Base-by-base conservation (phyloP, 1,140 invertebrate species). In the Olivierus martensii region DNA sequence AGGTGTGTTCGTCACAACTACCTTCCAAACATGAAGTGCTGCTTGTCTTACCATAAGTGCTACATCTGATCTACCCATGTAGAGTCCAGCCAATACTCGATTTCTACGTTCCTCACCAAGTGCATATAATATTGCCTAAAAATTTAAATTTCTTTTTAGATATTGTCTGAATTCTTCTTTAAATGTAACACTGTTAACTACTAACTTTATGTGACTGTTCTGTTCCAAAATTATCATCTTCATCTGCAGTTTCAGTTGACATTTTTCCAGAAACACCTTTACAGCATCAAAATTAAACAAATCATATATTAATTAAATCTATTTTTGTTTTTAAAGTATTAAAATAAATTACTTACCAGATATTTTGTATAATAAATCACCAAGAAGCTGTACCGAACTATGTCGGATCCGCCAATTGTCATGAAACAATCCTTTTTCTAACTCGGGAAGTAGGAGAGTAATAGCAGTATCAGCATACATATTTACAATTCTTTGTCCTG, bases 161-260 rank as follows among this genome's bases (percentile, higher is more conserved):
- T 14, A 28, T n/a, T n/a, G n/a, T n/a, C n/a, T n/a, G n/a, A n/a
- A n/a, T n/a, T n/a, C n/a, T n/a, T n/a, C 28, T 9, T 6, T 28
- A 28, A 4, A 28, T 28, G 6, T 18, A 41, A 15, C 2, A 41
- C 2, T 18, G 5, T 41, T 41, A 6, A 41, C 1, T 17, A 48
- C 59, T 60, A 50, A 73, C 69, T 61, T 72, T 72, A 62, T 96
- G 89, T 0, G 91, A 95, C 61, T 90, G 84, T 70, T 98, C 94
- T 0, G 95, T 97, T 49, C 94, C 95, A 72, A 99, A 96, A 68
- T 97, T 99, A 66, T 99, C 95, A 70, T 99, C 95, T 67, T 99
- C 95, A 61, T 84, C 87, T 3, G 90, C 89, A 2, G 92, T 97
- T 72, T 96, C 92, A 1, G 95, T 98, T 14, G 88, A 94, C 91